Conservation (phyloP, 2,113 vertebrate species). For the Atherinomorus stipes region DNA sequence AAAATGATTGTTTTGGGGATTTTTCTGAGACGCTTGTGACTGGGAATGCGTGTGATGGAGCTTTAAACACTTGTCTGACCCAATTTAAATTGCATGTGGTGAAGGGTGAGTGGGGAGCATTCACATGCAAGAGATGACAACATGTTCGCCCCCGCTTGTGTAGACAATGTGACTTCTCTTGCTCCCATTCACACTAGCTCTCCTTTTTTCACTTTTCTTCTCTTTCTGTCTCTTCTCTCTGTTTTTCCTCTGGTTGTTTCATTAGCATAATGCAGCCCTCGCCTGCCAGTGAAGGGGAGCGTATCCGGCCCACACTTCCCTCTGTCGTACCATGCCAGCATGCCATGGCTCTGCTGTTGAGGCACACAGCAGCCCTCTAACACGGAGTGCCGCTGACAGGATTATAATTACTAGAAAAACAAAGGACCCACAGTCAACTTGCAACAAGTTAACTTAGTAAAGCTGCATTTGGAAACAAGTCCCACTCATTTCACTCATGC, state of each 20-base stretch:
- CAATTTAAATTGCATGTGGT: conserved; percentile 61
- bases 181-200: conserved; percentile 40
- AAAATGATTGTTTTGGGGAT: not conserved
- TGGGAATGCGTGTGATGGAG: conserved; percentile 44
- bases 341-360: conserved; percentile 38
- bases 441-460: conserved; percentile 66
- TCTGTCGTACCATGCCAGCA: conserved; percentile 41
- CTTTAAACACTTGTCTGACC: conserved; percentile 55
- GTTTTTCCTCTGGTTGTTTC: conserved; percentile 58
- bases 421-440: conserved; percentile 44
- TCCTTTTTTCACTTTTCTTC: conserved; percentile 38
- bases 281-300: conserved; percentile 69
- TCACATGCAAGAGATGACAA: conserved; percentile 68
- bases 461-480: conserved; percentile 50
- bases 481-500: conserved; percentile 46
- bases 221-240: conserved; percentile 17
- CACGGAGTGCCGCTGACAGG: conserved; percentile 53
- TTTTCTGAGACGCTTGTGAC: conserved; percentile 17
- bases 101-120: conserved; percentile 51
- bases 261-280: conserved; percentile 77
- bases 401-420: conserved; percentile 70
- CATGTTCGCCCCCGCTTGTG: conserved; percentile 59
- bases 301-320: conserved; percentile 72
- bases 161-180: conserved; percentile 44
- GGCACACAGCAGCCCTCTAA: conserved; percentile 37